Evolutionary conservation across 2,797 vertebrate species (phyloP).

Genomic region (Choloepus didactylus): DNA sequence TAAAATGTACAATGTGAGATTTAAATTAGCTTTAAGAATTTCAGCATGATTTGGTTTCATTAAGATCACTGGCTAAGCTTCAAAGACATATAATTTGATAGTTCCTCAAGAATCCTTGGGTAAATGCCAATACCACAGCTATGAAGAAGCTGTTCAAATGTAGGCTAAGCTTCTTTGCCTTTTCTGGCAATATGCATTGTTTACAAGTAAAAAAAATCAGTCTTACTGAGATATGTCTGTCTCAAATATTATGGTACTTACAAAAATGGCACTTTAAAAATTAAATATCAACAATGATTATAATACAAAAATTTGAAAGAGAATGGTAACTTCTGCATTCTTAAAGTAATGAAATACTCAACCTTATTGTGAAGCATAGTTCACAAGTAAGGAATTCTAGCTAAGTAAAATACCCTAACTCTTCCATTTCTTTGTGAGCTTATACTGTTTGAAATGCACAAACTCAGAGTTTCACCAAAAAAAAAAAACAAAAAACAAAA

Average conservation of each 20-base stretch:
- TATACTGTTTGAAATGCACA: not conserved
- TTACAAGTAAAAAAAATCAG: constrained; percentile 29
- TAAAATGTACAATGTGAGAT: constrained; percentile 87
- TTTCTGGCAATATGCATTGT: constrained; percentile 34
- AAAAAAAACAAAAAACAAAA: not conserved
- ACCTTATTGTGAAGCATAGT: not conserved
- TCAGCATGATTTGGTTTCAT: constrained; percentile 85
- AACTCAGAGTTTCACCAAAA: constrained; percentile 15
- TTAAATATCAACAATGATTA: constrained; percentile 52
- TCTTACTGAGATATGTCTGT: constrained; percentile 23
- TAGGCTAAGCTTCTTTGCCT: constrained; percentile 30
- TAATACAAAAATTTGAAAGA: not conserved
- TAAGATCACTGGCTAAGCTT: constrained; percentile 85
- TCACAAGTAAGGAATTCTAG: not conserved
- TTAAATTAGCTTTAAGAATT: constrained; percentile 87
- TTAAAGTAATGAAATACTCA: constrained; percentile 36
- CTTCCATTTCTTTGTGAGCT: not conserved
- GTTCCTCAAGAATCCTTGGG: constrained; percentile 79
- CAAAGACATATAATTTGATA: constrained; percentile 82
- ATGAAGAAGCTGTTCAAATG: constrained; percentile 75
- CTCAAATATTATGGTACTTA: not conserved
- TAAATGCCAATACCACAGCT: constrained; percentile 68
- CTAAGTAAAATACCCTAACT: not conserved
- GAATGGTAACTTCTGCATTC: constrained; percentile 41
- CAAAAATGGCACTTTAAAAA: constrained; percentile 18